Evolutionary conservation across 2,888 invertebrate genomes (phyloP), one percentile per base, ranked within the genome.

Genomic region (Diabrotica balteata): DNA sequence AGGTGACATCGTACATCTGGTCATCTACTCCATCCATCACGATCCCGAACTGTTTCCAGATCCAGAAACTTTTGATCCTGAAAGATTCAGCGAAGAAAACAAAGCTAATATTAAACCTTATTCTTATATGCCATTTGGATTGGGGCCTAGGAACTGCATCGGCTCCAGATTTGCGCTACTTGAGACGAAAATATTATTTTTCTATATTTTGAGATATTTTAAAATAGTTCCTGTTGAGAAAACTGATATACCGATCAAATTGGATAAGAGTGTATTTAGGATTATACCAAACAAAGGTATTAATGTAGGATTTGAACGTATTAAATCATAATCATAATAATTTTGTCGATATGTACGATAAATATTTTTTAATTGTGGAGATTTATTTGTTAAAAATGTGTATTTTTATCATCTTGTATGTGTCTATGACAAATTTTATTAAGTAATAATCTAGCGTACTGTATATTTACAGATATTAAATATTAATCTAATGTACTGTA

Each of bases 41-140:
- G 85, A 87, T 72, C 79, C 84, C 0, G 69, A 82, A 9, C 84
- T 83, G 53, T 64, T 77, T 72, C 78, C 83, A 0, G 74, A 87
- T n/a, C 87, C 87, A 0, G 80, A 84, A 9, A 75, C 73, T 8
- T 87, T 76, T 86, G 76, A 49, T 86, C 87, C 76, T 17, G 76
- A 75, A 63, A 47, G 75, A 32, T 74, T 77, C 45, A 75, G 71
- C 50, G 76, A 75, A 69, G 81, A 86, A 72, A 87, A 87, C 0
- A 84, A 85, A 67, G n/a, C 54, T 7, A 75, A 69, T 3, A 73
- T 78, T 7, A 63, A 66, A 7, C 74, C 75, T 1, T 73, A 72
- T 55, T 58, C 74, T 1, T 77, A 75, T 61, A 8, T 76, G 8
- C 76, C 76, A 7, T 77, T 77, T 64, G 77, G 77, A n/a, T 17